Base-by-base conservation (phyloP, 2,113 vertebrate genomes). In the Dipodomys ordii region DNA sequence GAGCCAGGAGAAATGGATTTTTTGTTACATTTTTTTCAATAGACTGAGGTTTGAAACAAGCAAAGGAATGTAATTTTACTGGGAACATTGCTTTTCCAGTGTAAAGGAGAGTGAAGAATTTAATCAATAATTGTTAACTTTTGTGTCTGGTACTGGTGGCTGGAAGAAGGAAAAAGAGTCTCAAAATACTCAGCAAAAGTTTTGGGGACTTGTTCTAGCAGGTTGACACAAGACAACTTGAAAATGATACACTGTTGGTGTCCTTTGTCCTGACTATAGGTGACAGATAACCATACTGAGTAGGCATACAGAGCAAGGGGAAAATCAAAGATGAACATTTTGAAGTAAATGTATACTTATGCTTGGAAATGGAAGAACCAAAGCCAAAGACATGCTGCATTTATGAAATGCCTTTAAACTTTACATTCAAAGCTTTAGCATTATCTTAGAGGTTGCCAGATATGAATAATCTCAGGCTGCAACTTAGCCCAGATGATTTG, bases 201-300 rank as follows among this genome's bases (percentile, higher is more conserved):
- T 83, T 83, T 67, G 57, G 32, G 74, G 62, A 95, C 93, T 93
- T 87, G 90, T 92, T 53, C 65, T 27, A 89, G 88, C 88, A 96
- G 87, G 83, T 28, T 89, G 86, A 92, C 86, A 71, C 65, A 68
- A 53, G 62, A 90, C 39, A 39, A 95, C 73, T 95, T 87, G 94
- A 90, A 96, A 93, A 96, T 96, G 60, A 94, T 92, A 62, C 49
- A 62, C 53, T 60, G 74, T 39, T 91, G 72, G 67, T 80, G 25
- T 97, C 77, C 68, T 93, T 92, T 92, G 83, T 93, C 87, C 78
- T 87, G 71, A 72, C 77, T 76, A 4, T 77, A 92, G 88, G 90
- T 80, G 92, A 94, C 39, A 87, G 88, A 96, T 82, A 64, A 72
- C 57, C 91, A 49, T 71, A 80, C 27, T 81, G 60, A 90, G 32